Conservation (phyloP, 2,113 vertebrate species). For the Corvus moneduloides region DNA sequence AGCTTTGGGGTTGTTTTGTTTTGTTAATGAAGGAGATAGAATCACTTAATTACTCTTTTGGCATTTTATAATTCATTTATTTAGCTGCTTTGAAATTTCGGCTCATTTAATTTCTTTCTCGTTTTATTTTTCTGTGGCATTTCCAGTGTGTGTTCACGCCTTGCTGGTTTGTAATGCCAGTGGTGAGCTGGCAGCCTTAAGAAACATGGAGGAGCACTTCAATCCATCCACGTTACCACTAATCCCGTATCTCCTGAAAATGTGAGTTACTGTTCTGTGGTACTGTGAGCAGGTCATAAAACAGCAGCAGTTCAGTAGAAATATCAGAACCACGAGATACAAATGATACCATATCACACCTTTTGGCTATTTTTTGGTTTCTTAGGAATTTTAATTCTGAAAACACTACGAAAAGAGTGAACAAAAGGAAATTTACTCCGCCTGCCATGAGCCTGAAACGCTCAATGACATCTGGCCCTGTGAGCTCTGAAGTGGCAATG, state of each 20-base stretch:
- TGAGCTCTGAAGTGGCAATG: conserved; percentile 25
- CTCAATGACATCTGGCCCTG: background rate
- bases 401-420: background rate
- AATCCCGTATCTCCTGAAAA: conserved; percentile 66
- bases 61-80: background rate
- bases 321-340: background rate
- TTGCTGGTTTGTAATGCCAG: conserved; percentile 79
- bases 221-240: conserved; percentile 69
- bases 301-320: background rate
- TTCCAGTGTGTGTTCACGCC: conserved; percentile 73
- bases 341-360: rapidly evolving
- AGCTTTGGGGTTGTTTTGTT: background rate
- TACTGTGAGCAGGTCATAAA: background rate
- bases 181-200: conserved; percentile 72
- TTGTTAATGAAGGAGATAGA: background rate
- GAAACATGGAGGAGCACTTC: conserved; percentile 77
- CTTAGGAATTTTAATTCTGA: conserved; percentile 42
- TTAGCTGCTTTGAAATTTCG: background rate
- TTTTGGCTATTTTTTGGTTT: background rate
- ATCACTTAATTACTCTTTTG: background rate
- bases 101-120: background rate
- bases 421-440: conserved; percentile 68
- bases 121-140: background rate
- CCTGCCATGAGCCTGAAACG: conserved; percentile 54
- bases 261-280: conserved; percentile 56